Evolutionary conservation across 1,140 invertebrate species (phyloP).

Genomic region (Ylistrum balloti): DNA sequence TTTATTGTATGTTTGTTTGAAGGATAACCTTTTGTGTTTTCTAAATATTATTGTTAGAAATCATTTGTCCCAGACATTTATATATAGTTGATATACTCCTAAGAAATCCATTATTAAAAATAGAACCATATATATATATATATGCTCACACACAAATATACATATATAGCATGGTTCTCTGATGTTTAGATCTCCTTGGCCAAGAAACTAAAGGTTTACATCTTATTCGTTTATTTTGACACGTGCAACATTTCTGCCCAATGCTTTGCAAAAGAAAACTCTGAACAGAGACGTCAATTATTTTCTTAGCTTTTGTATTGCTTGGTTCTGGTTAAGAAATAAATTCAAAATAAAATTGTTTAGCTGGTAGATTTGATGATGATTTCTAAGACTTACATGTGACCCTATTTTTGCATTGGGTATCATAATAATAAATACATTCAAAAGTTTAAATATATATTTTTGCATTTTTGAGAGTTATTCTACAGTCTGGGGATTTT

Average conservation of each 20-base stretch:
- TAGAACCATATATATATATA: conserved; percentile 43
- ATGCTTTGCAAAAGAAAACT: conserved; percentile 28
- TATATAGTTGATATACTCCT: conserved; percentile 24
- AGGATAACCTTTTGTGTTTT: conserved; percentile 34
- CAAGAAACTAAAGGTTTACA: neutral
- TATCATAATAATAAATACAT: conserved; percentile 36
- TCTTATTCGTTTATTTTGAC: neutral
- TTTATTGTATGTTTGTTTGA: neutral
- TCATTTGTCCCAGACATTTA: conserved; percentile 40
- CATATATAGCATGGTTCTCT: neutral
- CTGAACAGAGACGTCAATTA: conserved; percentile 9
- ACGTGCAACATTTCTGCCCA: neutral
- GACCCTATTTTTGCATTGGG: conserved; percentile 33
- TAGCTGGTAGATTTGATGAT: conserved; percentile 34
- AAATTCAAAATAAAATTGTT: conserved; percentile 1
- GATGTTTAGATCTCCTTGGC: neutral
- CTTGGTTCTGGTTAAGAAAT: conserved; percentile 14
- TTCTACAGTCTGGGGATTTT: conserved; percentile 27
- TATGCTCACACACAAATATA: too few relatives aligned
- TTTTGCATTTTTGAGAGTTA: conserved; percentile 39
- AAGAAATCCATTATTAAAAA: neutral
- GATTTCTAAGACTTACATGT: conserved; percentile 16
- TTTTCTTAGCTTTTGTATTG: conserved; percentile 20
- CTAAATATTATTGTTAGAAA: conserved; percentile 41
- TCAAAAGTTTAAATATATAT: conserved; percentile 36